Conservation (phyloP, 2,888 invertebrate genomes). For the Drosophila kanekoi region DNA sequence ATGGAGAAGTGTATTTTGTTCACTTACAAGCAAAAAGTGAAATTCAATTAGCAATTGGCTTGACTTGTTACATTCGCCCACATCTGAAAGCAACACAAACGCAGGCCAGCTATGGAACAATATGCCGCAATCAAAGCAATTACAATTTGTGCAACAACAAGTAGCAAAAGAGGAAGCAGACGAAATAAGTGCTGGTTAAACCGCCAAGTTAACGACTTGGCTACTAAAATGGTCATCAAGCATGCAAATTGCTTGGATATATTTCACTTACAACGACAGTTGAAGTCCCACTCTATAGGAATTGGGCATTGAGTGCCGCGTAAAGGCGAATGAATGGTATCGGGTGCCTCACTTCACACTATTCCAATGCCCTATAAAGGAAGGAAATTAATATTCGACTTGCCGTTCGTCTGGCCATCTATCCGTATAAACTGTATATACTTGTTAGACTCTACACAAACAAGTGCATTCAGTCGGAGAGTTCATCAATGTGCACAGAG, state of each 20-base stretch:
- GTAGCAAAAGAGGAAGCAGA: neutral
- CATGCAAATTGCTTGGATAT: constrained; percentile 70
- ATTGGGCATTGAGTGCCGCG: constrained; percentile 14
- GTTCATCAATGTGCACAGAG: neutral
- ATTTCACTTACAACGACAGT: constrained; percentile 49
- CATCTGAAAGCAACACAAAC: neutral
- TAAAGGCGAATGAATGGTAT: constrained; percentile 6
- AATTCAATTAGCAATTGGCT: constrained; percentile 50
- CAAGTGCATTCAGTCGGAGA: too few relatives aligned
- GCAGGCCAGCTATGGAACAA: constrained; percentile 16
- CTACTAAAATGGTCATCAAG: constrained; percentile 58
- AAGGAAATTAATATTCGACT: too few relatives aligned
- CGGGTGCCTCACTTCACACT: constrained; percentile 8
- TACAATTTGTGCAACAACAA: constrained; percentile 42
- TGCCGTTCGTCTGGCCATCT: too few relatives aligned
- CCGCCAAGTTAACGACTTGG: constrained; percentile 50
- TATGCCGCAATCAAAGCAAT: constrained; percentile 61
- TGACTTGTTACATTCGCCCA: neutral
- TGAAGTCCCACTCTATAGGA: neutral
- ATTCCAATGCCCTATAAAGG: too few relatives aligned
- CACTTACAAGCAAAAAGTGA: constrained; percentile 12
- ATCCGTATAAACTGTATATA: too few relatives aligned
- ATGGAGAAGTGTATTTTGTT: constrained; percentile 13
- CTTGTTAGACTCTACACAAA: too few relatives aligned
- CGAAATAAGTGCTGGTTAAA: constrained; percentile 41